Evolutionary conservation across 2,113 vertebrate species (phyloP).

Genomic region (Chaetops frenatus): DNA sequence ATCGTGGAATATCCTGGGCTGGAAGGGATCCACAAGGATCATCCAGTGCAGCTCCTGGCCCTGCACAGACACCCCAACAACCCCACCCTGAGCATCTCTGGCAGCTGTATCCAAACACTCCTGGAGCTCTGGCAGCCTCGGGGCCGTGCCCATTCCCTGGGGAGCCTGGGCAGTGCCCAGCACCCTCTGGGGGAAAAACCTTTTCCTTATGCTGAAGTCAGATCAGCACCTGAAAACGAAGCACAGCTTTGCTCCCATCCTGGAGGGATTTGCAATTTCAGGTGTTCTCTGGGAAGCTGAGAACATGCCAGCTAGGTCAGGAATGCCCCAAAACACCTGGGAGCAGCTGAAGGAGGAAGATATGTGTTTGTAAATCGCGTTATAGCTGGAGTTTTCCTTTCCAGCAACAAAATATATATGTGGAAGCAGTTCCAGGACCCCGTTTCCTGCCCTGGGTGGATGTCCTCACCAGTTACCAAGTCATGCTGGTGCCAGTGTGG

Average conservation of each 20-base stretch:
- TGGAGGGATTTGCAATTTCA: neutral
- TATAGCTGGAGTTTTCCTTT: neutral
- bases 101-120: neutral
- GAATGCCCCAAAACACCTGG: neutral
- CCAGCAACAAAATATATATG: neutral
- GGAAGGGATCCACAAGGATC: fast-evolving
- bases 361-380: neutral
- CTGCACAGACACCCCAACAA: neutral
- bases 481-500: neutral
- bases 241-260: neutral
- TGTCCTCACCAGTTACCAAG: neutral
- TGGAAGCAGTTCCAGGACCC: neutral
- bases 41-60: fast-evolving
- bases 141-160: neutral
- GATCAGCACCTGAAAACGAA: fast-evolving
- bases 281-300: neutral
- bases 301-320: neutral
- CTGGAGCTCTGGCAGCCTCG: neutral
- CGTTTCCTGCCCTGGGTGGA: neutral
- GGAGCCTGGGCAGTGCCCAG: neutral
- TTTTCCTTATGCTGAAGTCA: neutral
- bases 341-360: neutral
- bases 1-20: neutral
- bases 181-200: neutral
- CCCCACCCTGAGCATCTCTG: neutral